Conservation (phyloP, 2,888 invertebrate genomes). For the Teinopalpus imperialis region DNA sequence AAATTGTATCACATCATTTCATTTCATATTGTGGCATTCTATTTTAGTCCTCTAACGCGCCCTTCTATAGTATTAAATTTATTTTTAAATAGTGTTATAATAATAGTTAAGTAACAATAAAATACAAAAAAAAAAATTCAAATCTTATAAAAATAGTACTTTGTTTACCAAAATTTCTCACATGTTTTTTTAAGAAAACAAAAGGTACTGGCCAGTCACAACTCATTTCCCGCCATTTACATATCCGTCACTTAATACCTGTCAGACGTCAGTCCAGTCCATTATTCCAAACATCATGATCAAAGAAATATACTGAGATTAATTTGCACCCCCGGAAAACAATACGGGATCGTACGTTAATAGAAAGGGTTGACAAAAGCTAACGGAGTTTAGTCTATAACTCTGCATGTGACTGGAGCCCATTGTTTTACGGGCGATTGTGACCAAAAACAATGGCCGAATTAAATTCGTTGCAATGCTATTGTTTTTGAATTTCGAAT, state of each 20-base stretch:
- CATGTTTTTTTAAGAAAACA: slow-evolving; percentile 12
- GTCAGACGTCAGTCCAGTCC: slow-evolving; percentile 57
- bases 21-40: no score
- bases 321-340: slow-evolving; percentile 72
- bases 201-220: slow-evolving; percentile 20
- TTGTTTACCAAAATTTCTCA: slow-evolving; percentile 19
- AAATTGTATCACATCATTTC: no score
- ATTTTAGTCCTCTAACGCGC: no score
- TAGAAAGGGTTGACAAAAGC: slow-evolving; percentile 52
- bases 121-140: no score
- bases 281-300: slow-evolving; percentile 67
- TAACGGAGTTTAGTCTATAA: slow-evolving; percentile 64
- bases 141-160: no score
- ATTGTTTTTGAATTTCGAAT: slow-evolving; percentile 39
- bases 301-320: slow-evolving; percentile 78
- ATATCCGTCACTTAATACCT: slow-evolving; percentile 60
- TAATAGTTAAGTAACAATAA: no score
- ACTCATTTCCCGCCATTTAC: slow-evolving; percentile 43
- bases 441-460: slow-evolving; percentile 64
- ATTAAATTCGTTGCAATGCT: slow-evolving; percentile 59
- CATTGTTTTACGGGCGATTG: slow-evolving; percentile 68
- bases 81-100: no score
- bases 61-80: no score
- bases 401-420: slow-evolving; percentile 78
- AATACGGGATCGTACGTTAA: slow-evolving; percentile 55